Conservation (phyloP, 1,140 invertebrate genomes). For the Pteromalus puparum region DNA sequence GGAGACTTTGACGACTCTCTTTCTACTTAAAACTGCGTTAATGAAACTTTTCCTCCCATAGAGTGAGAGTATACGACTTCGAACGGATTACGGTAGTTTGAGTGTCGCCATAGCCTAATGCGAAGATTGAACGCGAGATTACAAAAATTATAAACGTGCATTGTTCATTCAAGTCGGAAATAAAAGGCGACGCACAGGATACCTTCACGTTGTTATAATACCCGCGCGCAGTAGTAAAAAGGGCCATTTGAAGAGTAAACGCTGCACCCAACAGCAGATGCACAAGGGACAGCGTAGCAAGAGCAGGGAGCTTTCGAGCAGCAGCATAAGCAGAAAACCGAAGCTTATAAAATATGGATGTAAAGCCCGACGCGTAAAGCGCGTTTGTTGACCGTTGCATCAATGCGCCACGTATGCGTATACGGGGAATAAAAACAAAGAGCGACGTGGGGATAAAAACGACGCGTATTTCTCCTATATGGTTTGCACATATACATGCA, state of each 20-base stretch:
- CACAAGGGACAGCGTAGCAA: not conserved
- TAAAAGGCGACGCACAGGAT: no score
- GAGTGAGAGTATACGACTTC: not conserved
- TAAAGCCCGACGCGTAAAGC: not conserved
- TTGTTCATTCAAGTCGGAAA: no score
- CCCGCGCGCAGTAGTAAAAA: not conserved
- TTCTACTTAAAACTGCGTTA: constrained; percentile 23
- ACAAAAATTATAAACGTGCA: no score
- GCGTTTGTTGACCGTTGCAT: not conserved
- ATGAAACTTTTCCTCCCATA: not conserved
- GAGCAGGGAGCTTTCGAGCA: not conserved
- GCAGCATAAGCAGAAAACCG: constrained; percentile 8
- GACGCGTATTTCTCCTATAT: not conserved
- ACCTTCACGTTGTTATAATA: not conserved
- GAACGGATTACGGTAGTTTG: constrained; percentile 11
- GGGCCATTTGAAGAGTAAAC: not conserved
- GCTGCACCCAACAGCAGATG: not conserved
- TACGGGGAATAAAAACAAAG: not conserved
- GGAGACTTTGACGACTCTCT: constrained; percentile 27
- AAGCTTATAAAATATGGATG: not conserved
- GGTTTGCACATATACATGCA: not conserved
- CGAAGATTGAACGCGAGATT: not conserved
- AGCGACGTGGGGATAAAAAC: not conserved
- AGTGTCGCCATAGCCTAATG: not conserved
- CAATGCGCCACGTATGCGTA: not conserved